Base-by-base conservation (phyloP, 2,888 invertebrate species). In the Criorhina ranunculi region DNA sequence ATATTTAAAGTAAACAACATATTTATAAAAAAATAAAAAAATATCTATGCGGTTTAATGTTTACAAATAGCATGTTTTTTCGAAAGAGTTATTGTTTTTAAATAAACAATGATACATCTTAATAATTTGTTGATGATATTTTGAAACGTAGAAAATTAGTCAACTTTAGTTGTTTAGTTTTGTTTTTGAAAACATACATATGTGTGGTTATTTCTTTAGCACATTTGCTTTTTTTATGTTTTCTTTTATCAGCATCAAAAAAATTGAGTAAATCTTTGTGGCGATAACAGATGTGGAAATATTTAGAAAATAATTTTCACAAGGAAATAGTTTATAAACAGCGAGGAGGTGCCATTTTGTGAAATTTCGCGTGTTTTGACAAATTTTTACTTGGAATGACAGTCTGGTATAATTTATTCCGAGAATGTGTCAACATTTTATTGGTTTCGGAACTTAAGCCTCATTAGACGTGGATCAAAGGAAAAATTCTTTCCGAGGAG, bases 1-100 rank as follows among this genome's bases (percentile, higher is more conserved):
- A 49, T n/a, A 44, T n/a, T 51, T 51, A 6, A n/a, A 12, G 51
- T 37, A 51, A 51, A 51, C 49, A 66, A 44, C 8, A 11, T 6
- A 60, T 44, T 59, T 44, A 8, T 24, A 24, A n/a, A 29, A 24
- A 11, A 64, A 49, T 19, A 19, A 4, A 9, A 49, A 24, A 66
- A 49, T 12, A 66, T 12, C 11, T 31, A 3, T 40, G 19, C 19
- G 53, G 33, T 5, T 62, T 53, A 24, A 6, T 55, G 33, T 69
- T 55, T 69, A 35, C n/a, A 42, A 55, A 8, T 46, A 17, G 9
- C 17, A 19, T 4, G 15, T 11, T 19, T 19, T 46, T 19, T 17
- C 11, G 7, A 46, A 46, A 46, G 46, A 19, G 3, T 46, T 19
- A 19, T 0, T 46, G 11, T 46, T 46, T 19, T 19, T 9, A 49